Conservation (phyloP, 2,113 vertebrate genomes). For the Calypte anna region DNA sequence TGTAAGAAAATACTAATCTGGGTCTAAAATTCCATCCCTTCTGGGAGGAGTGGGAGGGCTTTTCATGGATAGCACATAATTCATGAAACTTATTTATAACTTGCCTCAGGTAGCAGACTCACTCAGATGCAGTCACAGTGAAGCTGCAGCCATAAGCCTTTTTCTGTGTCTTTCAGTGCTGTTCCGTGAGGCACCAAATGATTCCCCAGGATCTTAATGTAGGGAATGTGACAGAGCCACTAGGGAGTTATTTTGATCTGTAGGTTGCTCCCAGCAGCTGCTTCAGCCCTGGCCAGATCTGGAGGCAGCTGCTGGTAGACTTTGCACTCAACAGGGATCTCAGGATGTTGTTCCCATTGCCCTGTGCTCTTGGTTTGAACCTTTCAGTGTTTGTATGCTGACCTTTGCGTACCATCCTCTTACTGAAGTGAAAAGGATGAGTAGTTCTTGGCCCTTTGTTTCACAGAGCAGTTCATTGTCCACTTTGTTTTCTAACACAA, state of each 20-base stretch:
- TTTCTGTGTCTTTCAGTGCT: neutral
- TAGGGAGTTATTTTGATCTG: neutral
- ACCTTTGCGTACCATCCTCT: slow-evolving; percentile 41
- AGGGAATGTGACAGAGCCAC: neutral
- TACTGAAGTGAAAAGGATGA: neutral
- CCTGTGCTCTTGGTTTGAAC: slow-evolving; percentile 21
- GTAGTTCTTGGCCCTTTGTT: slow-evolving; percentile 53
- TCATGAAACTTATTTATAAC: neutral
- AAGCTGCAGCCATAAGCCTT: neutral
- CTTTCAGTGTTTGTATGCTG: slow-evolving; percentile 16
- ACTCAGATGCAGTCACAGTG: neutral
- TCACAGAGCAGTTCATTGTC: slow-evolving; percentile 57
- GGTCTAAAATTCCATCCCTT: neutral
- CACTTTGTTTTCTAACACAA: slow-evolving; percentile 56
- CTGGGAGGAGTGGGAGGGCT: neutral
- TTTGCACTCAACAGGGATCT: neutral
- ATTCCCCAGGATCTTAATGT: neutral
- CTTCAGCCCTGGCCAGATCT: neutral
- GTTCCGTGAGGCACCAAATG: neutral
- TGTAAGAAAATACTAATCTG: neutral
- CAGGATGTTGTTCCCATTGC: slow-evolving; percentile 13
- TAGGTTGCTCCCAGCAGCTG: neutral
- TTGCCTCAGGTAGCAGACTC: rapidly evolving
- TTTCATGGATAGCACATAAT: neutral
- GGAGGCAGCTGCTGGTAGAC: slow-evolving; percentile 11